phyloP scores from a whole-genome alignment of 2,888 invertebrate genomes.

The Punctoribates punctum region DNA sequence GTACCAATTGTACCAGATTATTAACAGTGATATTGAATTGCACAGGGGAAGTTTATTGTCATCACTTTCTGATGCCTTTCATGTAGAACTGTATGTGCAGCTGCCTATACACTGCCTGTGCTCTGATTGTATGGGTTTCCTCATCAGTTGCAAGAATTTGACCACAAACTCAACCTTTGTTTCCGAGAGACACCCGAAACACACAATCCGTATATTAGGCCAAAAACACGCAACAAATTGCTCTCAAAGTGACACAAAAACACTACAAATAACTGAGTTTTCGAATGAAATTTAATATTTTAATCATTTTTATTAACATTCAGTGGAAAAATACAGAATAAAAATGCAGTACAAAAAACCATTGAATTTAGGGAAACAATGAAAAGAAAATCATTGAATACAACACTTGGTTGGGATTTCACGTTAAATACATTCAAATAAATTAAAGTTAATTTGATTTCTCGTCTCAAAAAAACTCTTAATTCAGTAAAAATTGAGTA shows the following conservation, averaged over 20 bases:
- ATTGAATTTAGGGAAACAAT: background rate
- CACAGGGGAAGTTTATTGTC: conserved; percentile 37
- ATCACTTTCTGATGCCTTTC: background rate
- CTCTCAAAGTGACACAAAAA: background rate
- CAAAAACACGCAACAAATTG: conserved; percentile 6
- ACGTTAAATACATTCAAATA: conserved; percentile 13
- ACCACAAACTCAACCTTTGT: conserved; percentile 30
- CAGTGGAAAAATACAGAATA: conserved; percentile 1
- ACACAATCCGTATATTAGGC: background rate
- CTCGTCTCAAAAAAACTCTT: background rate
- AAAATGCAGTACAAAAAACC: background rate
- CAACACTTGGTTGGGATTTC: conserved; percentile 2
- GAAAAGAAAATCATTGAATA: background rate
- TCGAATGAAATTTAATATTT: background rate
- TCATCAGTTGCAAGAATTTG: conserved; percentile 26
- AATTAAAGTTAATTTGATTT: background rate
- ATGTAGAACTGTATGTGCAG: conserved; percentile 5
- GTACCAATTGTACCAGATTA: background rate
- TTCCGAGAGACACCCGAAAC: background rate
- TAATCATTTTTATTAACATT: background rate
- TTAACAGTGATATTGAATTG: background rate
- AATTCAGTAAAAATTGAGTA: too few species aligned
- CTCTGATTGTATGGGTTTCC: conserved; percentile 34
- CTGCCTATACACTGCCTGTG: conserved; percentile 27
- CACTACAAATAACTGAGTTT: background rate